Percentiles rank a stretch among this genome's conserved stretches.
These are phyloP conservation scores for Aphis craccivora DNA, from an alignment of 1,140 invertebrate genomes.

Conservation along the genomic window DNA sequence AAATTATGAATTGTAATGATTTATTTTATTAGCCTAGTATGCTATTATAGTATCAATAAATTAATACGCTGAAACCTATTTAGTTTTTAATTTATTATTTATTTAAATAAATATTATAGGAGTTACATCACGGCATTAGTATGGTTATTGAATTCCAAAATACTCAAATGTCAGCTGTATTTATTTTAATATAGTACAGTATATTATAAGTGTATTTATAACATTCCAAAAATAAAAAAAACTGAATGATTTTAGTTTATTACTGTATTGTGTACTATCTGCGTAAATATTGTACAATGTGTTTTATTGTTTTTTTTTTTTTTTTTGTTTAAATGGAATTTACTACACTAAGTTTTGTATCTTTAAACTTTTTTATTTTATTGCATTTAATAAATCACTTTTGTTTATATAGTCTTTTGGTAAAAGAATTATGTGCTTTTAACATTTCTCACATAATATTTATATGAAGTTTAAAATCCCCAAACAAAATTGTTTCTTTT, in stretches of 20 bases:
- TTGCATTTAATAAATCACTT: slow-evolving; percentile 26
- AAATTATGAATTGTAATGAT: not conserved
- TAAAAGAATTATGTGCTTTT: slow-evolving; percentile 5
- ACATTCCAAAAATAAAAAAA: not conserved
- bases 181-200: not conserved
- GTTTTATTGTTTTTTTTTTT: not conserved
- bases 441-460: not conserved
- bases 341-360: slow-evolving; percentile 21
- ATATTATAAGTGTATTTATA: not conserved
- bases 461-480: not conserved
- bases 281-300: not conserved
- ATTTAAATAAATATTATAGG: not conserved
- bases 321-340: not conserved
- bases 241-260: not conserved
- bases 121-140: not conserved
- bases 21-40: not conserved
- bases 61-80: too few species aligned
- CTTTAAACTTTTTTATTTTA: slow-evolving; percentile 38
- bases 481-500: not conserved
- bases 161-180: not conserved
- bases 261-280: not conserved
- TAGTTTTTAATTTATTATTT: not conserved
- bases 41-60: not conserved
- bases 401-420: not conserved
- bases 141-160: not conserved